Percentiles rank a stretch among this genome's conserved stretches.
phyloP scores from a whole-genome alignment of 2,888 invertebrate genomes.

The Campoletis raptor region DNA sequence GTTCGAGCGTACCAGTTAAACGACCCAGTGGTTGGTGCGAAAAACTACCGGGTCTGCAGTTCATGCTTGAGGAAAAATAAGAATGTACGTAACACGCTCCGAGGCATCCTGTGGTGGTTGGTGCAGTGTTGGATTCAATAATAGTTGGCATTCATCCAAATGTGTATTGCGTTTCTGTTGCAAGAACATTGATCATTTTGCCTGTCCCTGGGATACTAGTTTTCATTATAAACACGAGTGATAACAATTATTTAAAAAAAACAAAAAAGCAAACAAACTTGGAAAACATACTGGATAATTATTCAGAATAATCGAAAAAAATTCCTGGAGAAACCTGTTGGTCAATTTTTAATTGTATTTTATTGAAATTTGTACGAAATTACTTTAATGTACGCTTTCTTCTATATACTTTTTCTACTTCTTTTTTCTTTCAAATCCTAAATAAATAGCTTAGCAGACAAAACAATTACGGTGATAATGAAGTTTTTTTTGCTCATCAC shows the following conservation, averaged over 20 bases:
- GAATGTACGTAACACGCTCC: slow-evolving; percentile 28
- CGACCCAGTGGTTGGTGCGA: slow-evolving; percentile 40
- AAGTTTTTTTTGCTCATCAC: no score
- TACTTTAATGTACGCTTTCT: no score
- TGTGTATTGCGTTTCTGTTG: slow-evolving; percentile 23
- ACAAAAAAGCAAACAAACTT: not conserved
- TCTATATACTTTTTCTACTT: no score
- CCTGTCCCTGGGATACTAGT: not conserved
- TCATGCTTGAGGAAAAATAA: slow-evolving; percentile 33
- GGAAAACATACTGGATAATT: not conserved
- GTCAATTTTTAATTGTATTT: no score
- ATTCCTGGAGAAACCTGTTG: no score
- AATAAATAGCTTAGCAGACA: no score
- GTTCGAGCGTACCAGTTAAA: slow-evolving; percentile 42
- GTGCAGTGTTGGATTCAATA: slow-evolving; percentile 45
- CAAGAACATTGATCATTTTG: slow-evolving; percentile 33
- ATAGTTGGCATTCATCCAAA: slow-evolving; percentile 45
- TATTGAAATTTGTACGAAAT: no score
- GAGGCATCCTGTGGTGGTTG: slow-evolving; percentile 21
- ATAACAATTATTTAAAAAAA: not conserved
- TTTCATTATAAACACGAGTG: not conserved
- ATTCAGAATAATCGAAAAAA: not conserved
- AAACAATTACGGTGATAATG: no score
- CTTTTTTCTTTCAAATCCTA: no score
- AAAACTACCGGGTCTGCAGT: slow-evolving; percentile 34